Evolutionary conservation across 2,888 invertebrate species (phyloP).

Genomic region (Endomychus coccineus): DNA sequence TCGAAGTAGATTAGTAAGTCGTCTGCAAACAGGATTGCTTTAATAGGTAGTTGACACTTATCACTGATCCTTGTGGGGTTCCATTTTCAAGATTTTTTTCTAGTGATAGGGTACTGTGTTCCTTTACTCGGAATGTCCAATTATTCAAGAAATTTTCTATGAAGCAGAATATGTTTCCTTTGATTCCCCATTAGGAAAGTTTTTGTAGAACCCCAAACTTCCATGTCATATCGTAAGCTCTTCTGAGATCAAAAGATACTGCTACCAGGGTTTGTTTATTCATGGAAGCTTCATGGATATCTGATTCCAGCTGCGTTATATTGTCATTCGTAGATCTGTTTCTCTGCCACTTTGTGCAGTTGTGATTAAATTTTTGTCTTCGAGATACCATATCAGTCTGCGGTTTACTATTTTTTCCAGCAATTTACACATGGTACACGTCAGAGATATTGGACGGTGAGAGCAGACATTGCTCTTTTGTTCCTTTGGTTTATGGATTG

Average conservation of each 20-base stretch:
- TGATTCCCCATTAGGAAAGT: background rate
- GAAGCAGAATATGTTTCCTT: background rate
- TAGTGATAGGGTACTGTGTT: background rate
- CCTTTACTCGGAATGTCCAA: background rate
- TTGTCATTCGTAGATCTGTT: background rate
- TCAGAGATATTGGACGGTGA: conserved; percentile 5
- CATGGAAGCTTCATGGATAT: background rate
- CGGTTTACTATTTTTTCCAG: conserved; percentile 5
- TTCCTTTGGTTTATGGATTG: conserved; percentile 6
- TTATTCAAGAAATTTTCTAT: background rate
- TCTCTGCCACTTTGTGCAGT: background rate
- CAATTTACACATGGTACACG: conserved; percentile 9
- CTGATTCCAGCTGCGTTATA: background rate
- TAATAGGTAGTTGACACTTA: background rate
- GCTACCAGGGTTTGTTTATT: background rate
- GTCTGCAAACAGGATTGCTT: background rate
- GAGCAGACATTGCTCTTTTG: background rate
- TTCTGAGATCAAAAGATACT: background rate
- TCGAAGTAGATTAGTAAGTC: background rate
- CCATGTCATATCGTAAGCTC: background rate
- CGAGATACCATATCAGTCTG: conserved; percentile 4
- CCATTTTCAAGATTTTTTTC: background rate
- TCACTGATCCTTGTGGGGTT: too few species aligned
- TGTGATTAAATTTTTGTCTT: background rate
- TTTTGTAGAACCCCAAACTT: background rate